Evolutionary conservation across 2,797 vertebrate species (phyloP).

Genomic region (Gymnothorax reevesii): DNA sequence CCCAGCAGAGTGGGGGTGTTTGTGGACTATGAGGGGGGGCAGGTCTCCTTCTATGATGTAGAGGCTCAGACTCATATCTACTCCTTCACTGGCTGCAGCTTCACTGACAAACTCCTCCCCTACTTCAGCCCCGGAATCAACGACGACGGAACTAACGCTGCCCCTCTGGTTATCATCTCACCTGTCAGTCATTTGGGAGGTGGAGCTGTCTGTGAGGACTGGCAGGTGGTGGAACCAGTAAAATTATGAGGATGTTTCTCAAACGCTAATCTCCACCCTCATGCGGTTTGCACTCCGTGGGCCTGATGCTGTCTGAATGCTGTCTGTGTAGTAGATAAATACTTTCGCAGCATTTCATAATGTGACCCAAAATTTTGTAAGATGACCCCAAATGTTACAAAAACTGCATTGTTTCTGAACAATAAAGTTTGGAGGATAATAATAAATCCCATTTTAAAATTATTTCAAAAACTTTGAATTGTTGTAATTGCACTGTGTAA

Average conservation of each 20-base stretch:
- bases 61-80: slow-evolving; percentile 61
- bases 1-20: slow-evolving; percentile 61
- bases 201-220: slow-evolving; percentile 26
- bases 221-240: background rate
- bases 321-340: background rate
- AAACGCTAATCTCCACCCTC: background rate
- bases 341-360: background rate
- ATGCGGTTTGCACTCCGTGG: too few species aligned
- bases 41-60: slow-evolving; percentile 65
- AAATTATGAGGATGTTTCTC: background rate
- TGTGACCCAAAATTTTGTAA: too few species aligned
- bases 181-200: slow-evolving; percentile 31
- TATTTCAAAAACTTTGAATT: too few species aligned
- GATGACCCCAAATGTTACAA: slow-evolving; percentile 36
- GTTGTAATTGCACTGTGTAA: too few species aligned
- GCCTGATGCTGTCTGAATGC: background rate
- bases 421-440: too few species aligned
- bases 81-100: slow-evolving; percentile 57
- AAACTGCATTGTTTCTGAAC: slow-evolving; percentile 22
- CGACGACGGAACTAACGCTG: slow-evolving; percentile 56
- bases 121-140: slow-evolving; percentile 70
- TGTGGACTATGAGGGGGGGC: slow-evolving; percentile 64
- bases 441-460: too few species aligned
- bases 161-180: slow-evolving; percentile 56
- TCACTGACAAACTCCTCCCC: slow-evolving; percentile 62